These are phyloP conservation scores for Eremophila alpestris DNA, from an alignment of 2,797 vertebrate species.

Conservation along the genomic window DNA sequence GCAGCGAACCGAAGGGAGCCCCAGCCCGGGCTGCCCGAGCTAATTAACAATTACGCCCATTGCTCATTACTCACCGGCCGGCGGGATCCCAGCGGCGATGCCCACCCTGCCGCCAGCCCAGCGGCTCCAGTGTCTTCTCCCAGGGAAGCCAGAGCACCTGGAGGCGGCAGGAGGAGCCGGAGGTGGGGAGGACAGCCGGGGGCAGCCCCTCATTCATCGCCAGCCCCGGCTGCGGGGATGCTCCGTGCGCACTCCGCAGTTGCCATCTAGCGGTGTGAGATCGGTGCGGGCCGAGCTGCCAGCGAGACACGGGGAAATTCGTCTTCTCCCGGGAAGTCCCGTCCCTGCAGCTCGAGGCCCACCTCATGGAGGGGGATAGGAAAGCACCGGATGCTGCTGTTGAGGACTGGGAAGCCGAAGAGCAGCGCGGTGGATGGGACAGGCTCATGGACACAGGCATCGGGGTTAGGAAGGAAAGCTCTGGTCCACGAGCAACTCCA, in stretches of 20 bases:
- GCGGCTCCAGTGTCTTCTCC: neutral
- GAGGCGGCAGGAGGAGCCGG: conserved; percentile 37
- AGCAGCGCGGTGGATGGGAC: neutral
- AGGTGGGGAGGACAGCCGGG: neutral
- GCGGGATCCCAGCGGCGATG: neutral
- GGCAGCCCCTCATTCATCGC: conserved; percentile 33
- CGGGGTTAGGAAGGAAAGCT: neutral
- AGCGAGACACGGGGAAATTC: rapidly evolving
- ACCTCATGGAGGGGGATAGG: neutral
- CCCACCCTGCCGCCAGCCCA: neutral
- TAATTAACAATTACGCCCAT: rapidly evolving
- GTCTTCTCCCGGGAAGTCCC: rapidly evolving
- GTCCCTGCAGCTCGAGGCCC: neutral
- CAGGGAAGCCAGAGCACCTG: neutral
- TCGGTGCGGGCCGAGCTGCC: neutral
- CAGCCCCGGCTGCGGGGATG: neutral
- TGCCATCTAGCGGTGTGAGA: conserved; percentile 40
- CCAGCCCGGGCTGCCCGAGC: neutral
- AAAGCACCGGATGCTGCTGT: rapidly evolving
- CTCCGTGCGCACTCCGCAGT: neutral
- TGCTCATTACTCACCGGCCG: conserved; percentile 41
- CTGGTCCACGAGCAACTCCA: rapidly evolving
- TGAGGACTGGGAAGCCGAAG: neutral
- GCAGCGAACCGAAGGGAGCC: neutral
- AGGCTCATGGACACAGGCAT: rapidly evolving